Conservation (phyloP, 2,888 invertebrate genomes). For the Ichneumon xanthorius region DNA sequence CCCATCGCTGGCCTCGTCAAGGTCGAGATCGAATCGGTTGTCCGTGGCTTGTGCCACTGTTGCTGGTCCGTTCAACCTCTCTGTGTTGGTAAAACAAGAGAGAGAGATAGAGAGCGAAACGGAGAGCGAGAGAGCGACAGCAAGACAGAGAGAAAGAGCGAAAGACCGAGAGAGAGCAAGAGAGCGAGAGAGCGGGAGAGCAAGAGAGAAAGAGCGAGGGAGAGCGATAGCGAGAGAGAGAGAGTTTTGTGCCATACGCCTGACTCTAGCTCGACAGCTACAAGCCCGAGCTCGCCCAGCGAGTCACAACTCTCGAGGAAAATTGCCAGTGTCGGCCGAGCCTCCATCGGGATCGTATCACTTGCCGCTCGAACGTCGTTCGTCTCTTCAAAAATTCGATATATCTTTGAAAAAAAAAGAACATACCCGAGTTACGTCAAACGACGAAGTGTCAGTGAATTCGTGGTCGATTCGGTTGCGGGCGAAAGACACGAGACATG, state of each 20-base stretch:
- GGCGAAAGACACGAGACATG: constrained; percentile 1
- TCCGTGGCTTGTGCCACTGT: constrained; percentile 18
- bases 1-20: constrained; percentile 56
- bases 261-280: constrained; percentile 28
- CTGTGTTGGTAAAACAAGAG: constrained; percentile 6
- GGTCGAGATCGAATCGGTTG: constrained; percentile 61
- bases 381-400: not conserved
- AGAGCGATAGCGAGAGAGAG: not conserved
- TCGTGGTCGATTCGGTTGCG: constrained; percentile 30
- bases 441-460: constrained; percentile 30
- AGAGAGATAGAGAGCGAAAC: not conserved
- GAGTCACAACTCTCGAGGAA: constrained; percentile 65
- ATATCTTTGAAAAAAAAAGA: not conserved
- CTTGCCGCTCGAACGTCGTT: constrained; percentile 32
- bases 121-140: not conserved
- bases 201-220: not conserved
- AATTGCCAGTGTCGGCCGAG: constrained; percentile 68
- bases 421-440: not conserved
- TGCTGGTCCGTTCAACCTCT: constrained; percentile 55
- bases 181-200: not conserved
- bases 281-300: constrained; percentile 50
- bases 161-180: not conserved
- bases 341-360: constrained; percentile 66
- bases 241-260: constrained; percentile 47
- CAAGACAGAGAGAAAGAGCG: not conserved